Evolutionary conservation across 2,113 vertebrate genomes (phyloP).

Genomic region (Acinonyx jubatus): DNA sequence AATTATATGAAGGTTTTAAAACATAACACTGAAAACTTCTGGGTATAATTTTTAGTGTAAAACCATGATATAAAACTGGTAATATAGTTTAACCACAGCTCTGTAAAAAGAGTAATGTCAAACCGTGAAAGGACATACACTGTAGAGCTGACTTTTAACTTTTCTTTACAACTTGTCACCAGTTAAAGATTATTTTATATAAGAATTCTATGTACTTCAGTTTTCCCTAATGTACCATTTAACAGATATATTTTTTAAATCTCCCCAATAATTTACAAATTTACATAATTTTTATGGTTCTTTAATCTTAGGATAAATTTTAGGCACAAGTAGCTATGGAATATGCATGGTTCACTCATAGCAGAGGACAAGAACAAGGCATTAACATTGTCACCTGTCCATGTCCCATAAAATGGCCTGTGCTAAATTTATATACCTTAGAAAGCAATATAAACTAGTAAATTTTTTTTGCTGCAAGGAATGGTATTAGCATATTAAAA

Average conservation of each 20-base stretch:
- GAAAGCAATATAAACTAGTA: neutral
- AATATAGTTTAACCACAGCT: neutral
- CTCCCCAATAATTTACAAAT: neutral
- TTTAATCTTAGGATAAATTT: neutral
- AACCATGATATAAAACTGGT: neutral
- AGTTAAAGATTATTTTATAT: conserved; percentile 15
- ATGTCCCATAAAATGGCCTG: neutral
- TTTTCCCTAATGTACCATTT: neutral
- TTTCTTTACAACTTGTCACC: neutral
- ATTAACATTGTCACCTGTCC: neutral
- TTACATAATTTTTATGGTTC: neutral
- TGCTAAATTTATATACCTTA: neutral
- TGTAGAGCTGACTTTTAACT: neutral
- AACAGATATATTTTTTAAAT: neutral
- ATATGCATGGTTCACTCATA: neutral
- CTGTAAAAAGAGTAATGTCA: neutral
- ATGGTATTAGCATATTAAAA: neutral
- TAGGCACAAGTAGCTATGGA: neutral
- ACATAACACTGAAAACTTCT: neutral
- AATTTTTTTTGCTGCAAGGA: neutral
- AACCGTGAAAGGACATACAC: neutral
- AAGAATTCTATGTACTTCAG: neutral
- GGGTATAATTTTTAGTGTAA: neutral
- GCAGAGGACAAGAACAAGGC: neutral
- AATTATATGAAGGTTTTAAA: neutral